Evolutionary conservation across 2,113 vertebrate species (phyloP), one percentile per base, ranked within the genome.

Genomic region (Ceyx margarethae): DNA sequence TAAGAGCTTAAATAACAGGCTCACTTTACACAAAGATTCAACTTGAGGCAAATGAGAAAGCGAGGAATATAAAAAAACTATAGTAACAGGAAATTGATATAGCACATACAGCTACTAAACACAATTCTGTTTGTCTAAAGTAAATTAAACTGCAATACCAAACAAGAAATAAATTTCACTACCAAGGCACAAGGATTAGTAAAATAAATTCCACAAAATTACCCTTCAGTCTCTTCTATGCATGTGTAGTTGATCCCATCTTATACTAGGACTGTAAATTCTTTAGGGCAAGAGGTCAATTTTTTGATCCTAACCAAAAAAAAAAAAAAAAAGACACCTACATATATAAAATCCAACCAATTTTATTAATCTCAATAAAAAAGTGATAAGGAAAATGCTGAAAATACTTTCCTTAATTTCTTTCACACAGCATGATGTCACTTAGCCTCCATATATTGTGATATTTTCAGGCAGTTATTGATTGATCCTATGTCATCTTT

Each of bases 381-480:
- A 75, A 61, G 29, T 81, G 10, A n/a, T 37, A 54, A 71, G 23
- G 20, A 58, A 18, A 83, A 66, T 17, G 84, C 16, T 26, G 29
- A 76, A 89, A 91, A 66, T 33, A 76, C 3, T 66, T 90, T 22
- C n/a, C 58, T 72, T 28, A 64, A 51, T 87, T 85, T 89, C 37
- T 82, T 90, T 91, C 53, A 69, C 48, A 80, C 25, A 85, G 46
- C 26, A 80, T 84, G 58, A 82, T 77, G 54, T 56, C 37, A 94
- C 81, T 94, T 85, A 87, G 53, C 14, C 51, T 62, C 72, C 66
- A 85, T 48, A 58, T 64, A 90, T 64, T 85, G 68, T 87, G 64
- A 62, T 93, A 93, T 88, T 91, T 94, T 96, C 87, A 84, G 83
- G 87, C 76, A 46, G 72, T 19, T 96, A 96, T 96, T 93, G 88